These are phyloP conservation scores for Opisthocomus hoazin DNA, from an alignment of 2,113 vertebrate genomes.

Conservation along the genomic window DNA sequence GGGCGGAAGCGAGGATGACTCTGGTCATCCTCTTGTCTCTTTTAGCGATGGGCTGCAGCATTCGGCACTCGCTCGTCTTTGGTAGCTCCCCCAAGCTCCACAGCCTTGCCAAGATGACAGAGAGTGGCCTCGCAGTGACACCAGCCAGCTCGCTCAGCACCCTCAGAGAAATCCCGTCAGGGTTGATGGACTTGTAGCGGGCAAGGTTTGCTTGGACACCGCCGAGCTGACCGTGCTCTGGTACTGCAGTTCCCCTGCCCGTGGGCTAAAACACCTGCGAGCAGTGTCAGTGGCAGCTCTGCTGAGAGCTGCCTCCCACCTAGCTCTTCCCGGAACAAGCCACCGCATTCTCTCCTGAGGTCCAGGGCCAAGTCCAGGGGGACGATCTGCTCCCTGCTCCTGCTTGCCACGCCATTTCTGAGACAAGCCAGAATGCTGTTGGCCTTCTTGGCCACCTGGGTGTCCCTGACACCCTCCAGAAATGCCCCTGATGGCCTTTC, in stretches of 20 bases:
- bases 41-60: background rate
- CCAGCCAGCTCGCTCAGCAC: background rate
- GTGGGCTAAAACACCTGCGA: background rate
- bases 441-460: too few relatives aligned
- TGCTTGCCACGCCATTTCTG: too few relatives aligned
- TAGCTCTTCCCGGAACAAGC: background rate
- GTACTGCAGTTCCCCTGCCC: background rate
- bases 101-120: background rate
- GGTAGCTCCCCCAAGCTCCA: background rate
- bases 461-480: background rate
- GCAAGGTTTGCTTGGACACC: background rate
- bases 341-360: background rate
- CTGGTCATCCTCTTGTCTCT: background rate
- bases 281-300: too few relatives aligned
- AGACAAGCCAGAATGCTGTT: too few relatives aligned
- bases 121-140: background rate
- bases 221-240: background rate
- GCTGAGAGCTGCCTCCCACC: too few relatives aligned
- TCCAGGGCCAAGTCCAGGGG: too few relatives aligned
- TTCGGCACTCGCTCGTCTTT: background rate
- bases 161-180: background rate
- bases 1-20: background rate
- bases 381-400: too few relatives aligned
- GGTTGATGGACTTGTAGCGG: too few relatives aligned
- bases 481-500: background rate